Conservation (phyloP, 1,140 invertebrate species). For the Papilio aristodemus region DNA sequence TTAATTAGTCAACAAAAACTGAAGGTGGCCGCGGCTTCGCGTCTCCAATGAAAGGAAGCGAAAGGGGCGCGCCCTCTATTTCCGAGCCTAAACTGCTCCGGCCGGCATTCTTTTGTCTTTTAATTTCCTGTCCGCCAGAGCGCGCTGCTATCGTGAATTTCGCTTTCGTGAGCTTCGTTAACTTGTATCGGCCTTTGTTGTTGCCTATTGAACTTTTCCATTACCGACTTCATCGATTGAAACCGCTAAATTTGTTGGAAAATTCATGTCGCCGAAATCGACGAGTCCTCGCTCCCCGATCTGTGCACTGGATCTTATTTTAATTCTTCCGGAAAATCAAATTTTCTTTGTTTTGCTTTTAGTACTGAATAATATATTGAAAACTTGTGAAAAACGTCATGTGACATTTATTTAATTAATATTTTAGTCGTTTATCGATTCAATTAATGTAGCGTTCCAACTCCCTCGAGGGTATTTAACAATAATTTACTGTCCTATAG, state of each 20-base stretch:
- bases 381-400: too few species aligned
- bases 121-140: conserved; percentile 75
- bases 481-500: conserved; percentile 29
- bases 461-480: conserved; percentile 7
- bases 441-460: conserved; percentile 1
- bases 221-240: conserved; percentile 73
- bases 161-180: conserved; percentile 75
- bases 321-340: conserved; percentile 61
- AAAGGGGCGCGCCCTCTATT: conserved; percentile 67
- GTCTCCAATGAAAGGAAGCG: conserved; percentile 43
- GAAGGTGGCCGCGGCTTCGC: conserved; percentile 21
- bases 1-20: conserved; percentile 26
- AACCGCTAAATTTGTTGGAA: conserved; percentile 73
- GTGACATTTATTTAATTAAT: neutral
- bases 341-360: conserved; percentile 62
- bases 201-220: conserved; percentile 78
- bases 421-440: neutral
- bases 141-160: conserved; percentile 72
- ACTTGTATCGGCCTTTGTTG: conserved; percentile 76
- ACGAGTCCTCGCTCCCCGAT: conserved; percentile 41
- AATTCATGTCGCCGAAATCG: conserved; percentile 59
- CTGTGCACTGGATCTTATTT: conserved; percentile 52
- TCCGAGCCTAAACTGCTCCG: conserved; percentile 72
- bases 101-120: conserved; percentile 77
- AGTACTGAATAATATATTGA: too few species aligned